These are phyloP conservation scores for Sphinx pinastri DNA, from an alignment of 2,888 invertebrate species.

Conservation along the genomic window DNA sequence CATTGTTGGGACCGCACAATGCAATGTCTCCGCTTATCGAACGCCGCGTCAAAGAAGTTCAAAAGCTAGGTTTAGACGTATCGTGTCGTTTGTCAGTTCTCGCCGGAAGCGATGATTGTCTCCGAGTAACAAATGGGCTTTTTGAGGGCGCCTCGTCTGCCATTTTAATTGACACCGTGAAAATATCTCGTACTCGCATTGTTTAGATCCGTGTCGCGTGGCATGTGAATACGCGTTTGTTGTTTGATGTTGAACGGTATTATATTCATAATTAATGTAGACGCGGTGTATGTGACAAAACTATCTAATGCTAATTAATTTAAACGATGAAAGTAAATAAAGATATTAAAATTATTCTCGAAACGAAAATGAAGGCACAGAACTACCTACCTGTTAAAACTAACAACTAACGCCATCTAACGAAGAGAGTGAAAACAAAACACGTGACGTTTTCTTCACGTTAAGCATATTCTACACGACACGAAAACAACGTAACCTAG, in stretches of 20 bases:
- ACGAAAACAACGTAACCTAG: slow-evolving; percentile 39
- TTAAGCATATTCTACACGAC: slow-evolving; percentile 33
- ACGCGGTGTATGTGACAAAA: neutral
- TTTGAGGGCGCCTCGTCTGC: slow-evolving; percentile 51
- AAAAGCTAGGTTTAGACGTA: slow-evolving; percentile 77
- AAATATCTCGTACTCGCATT: slow-evolving; percentile 38
- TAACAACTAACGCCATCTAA: slow-evolving; percentile 15
- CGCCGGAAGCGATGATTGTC: slow-evolving; percentile 73
- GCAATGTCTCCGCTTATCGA: slow-evolving; percentile 70
- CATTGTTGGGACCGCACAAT: slow-evolving; percentile 69
- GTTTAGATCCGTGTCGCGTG: slow-evolving; percentile 24
- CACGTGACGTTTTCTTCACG: slow-evolving; percentile 14
- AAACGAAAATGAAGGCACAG: neutral
- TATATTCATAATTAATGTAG: slow-evolving; percentile 30
- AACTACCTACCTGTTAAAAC: neutral
- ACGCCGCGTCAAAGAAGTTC: slow-evolving; percentile 80
- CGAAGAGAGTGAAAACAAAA: neutral
- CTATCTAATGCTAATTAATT: neutral
- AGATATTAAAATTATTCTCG: too few relatives aligned
- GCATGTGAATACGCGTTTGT: neutral
- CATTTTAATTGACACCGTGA: slow-evolving; percentile 69
- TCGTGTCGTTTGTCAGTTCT: slow-evolving; percentile 78
- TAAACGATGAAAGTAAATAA: neutral
- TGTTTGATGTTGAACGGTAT: neutral
- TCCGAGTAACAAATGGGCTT: slow-evolving; percentile 72